These are phyloP conservation scores for Myiothlypis coronata DNA, from an alignment of 2,797 vertebrate species.

Conservation along the genomic window DNA sequence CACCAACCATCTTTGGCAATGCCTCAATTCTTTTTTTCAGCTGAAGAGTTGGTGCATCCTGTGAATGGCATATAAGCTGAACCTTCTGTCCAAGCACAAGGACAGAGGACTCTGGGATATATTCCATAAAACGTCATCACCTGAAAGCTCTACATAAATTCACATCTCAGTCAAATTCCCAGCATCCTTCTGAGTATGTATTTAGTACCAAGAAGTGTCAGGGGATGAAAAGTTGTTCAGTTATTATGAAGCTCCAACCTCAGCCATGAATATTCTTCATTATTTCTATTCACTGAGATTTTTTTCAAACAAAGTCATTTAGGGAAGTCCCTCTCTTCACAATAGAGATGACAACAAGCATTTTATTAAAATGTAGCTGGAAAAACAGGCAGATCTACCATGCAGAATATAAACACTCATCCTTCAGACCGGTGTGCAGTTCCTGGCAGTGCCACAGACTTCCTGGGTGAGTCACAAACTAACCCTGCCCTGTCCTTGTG, in stretches of 20 bases:
- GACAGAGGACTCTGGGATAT: neutral
- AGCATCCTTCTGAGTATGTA: neutral
- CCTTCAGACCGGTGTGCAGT: neutral
- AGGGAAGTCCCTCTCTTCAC: neutral
- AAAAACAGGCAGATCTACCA: neutral
- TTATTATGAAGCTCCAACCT: neutral
- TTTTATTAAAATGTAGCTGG: neutral
- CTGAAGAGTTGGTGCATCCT: neutral
- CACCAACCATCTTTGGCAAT: neutral
- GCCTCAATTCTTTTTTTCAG: neutral
- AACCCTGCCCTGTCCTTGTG: neutral
- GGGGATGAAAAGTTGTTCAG: neutral
- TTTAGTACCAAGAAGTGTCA: neutral
- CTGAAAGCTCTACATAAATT: neutral
- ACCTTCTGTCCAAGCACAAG: neutral
- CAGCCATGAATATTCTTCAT: neutral
- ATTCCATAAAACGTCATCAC: neutral
- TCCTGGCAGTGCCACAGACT: neutral
- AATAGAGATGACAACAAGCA: neutral
- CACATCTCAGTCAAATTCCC: neutral
- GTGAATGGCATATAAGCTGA: neutral
- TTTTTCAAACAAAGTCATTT: neutral
- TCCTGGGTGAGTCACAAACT: neutral
- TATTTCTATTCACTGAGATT: neutral
- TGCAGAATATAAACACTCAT: neutral